Percentiles rank a stretch among this genome's conserved stretches.
Conservation (phyloP, 2,797 vertebrate genomes). For the Salmo trutta region DNA sequence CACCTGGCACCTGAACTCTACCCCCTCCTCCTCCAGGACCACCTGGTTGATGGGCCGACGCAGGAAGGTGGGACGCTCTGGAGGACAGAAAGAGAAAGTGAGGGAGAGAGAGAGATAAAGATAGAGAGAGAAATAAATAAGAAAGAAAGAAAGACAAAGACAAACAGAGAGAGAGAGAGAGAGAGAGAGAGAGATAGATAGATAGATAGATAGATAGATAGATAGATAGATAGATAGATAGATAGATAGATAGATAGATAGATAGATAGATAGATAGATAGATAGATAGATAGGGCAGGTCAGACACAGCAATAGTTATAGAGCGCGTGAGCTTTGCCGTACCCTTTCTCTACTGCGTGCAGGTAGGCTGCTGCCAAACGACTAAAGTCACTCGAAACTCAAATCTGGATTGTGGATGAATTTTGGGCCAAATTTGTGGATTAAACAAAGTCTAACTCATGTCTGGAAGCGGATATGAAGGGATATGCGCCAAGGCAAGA, state of each 20-base stretch:
- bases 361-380: neutral
- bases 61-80: conserved; percentile 95
- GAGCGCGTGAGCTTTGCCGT: neutral
- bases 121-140: no score
- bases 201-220: no score
- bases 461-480: neutral
- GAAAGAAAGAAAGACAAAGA: no score
- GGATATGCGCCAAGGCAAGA: neutral
- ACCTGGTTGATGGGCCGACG: conserved; percentile 97
- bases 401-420: neutral
- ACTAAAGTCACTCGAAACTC: neutral
- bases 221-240: no score
- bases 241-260: no score
- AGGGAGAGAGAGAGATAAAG: neutral
- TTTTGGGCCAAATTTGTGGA: neutral
- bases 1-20: conserved; percentile 97
- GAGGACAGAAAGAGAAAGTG: neutral
- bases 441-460: neutral
- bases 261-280: no score
- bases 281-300: no score
- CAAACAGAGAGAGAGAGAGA: no score
- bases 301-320: no score
- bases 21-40: conserved; percentile 91
- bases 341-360: neutral
- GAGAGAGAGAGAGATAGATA: no score